Evolutionary conservation across 2,888 invertebrate species (phyloP).

Genomic region (Aphodius sticticus): DNA sequence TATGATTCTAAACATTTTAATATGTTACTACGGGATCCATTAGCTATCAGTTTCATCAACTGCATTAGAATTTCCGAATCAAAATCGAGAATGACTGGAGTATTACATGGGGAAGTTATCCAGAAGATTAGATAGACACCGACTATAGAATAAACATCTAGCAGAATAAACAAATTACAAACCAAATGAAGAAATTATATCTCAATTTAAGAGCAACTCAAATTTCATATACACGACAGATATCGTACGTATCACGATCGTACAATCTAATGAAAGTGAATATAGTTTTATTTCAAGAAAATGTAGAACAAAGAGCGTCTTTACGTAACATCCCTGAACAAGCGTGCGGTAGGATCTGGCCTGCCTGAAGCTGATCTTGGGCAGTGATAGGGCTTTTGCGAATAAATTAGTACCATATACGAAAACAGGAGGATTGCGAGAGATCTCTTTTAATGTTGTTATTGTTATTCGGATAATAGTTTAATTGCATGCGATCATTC

Average conservation of each 20-base stretch:
- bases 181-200: background rate
- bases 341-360: background rate
- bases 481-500: background rate
- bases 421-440: background rate
- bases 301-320: constrained; percentile 14
- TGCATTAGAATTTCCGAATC: no score
- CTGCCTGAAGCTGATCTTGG: background rate
- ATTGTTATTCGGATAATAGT: background rate
- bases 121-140: no score
- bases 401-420: background rate
- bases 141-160: no score
- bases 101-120: no score
- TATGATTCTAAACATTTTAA: no score
- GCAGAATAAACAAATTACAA: background rate
- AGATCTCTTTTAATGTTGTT: background rate
- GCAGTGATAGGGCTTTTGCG: background rate
- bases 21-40: no score
- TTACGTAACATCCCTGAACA: constrained; percentile 15
- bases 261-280: background rate
- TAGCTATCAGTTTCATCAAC: no score
- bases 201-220: background rate
- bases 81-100: no score
- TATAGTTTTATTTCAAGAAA: constrained; percentile 13
- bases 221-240: background rate
- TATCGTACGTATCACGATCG: background rate